phyloP scores from a whole-genome alignment of 1,140 invertebrate genomes.

The Brachionus manjavacas region DNA sequence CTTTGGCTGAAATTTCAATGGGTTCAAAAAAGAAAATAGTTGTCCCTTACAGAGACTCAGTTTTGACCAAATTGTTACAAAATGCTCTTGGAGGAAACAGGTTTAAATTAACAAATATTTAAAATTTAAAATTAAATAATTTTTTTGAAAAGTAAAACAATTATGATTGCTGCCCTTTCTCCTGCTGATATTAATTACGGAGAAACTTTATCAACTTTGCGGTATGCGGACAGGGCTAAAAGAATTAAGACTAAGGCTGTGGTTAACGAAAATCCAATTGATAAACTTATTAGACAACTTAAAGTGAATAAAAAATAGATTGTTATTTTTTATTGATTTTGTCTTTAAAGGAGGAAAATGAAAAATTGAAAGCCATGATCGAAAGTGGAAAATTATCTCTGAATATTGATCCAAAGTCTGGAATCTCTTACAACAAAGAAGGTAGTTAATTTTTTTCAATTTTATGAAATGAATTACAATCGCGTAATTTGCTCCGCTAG shows the following conservation, averaged over 20 bases:
- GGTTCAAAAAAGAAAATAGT: constrained; percentile 56
- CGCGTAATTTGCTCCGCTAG: no score
- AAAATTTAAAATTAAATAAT: background rate
- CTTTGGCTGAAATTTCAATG: constrained; percentile 55
- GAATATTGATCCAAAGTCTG: constrained; percentile 37
- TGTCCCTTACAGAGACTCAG: constrained; percentile 65
- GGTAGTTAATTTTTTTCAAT: constrained; percentile 26
- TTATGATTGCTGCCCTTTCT: constrained; percentile 58
- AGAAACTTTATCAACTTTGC: constrained; percentile 57
- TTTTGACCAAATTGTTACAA: constrained; percentile 64
- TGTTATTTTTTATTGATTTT: background rate
- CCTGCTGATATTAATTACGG: constrained; percentile 58
- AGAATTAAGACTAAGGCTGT: constrained; percentile 92
- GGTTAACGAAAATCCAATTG: constrained; percentile 68
- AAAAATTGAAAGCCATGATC: constrained; percentile 58
- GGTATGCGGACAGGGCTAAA: constrained; percentile 95
- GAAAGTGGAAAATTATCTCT: constrained; percentile 48
- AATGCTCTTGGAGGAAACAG: constrained; percentile 67
- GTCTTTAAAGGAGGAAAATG: constrained; percentile 61
- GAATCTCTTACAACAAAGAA: constrained; percentile 15
- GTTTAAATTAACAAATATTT: constrained; percentile 44
- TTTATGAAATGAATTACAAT: background rate
- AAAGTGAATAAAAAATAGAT: constrained; percentile 45
- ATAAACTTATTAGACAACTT: constrained; percentile 56
- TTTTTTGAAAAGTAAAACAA: constrained; percentile 51